Percentiles rank a stretch among this genome's conserved stretches.
Evolutionary conservation across 2,888 invertebrate genomes (phyloP).

Genomic region (Salpingus planirostris): DNA sequence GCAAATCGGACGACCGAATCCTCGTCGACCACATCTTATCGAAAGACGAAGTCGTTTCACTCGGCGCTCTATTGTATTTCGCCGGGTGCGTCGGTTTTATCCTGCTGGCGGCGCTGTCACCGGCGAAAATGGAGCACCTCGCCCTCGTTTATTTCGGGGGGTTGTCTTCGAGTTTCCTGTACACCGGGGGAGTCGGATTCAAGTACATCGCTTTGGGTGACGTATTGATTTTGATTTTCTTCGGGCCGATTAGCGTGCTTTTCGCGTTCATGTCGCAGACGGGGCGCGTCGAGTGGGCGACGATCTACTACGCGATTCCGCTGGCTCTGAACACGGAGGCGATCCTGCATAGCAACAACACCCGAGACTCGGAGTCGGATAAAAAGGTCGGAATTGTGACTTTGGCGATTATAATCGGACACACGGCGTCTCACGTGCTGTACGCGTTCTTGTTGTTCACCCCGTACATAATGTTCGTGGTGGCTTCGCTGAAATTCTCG

Average conservation of each 20-base stretch:
- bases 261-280: slow-evolving; percentile 92
- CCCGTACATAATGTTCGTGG: slow-evolving; percentile 84
- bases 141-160: slow-evolving; percentile 94
- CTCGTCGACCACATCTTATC: slow-evolving; percentile 86
- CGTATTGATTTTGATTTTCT: slow-evolving; percentile 82
- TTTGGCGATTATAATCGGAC: slow-evolving; percentile 86
- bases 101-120: slow-evolving; percentile 52
- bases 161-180: slow-evolving; percentile 89
- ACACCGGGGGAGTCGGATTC: slow-evolving; percentile 91
- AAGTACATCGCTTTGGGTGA: slow-evolving; percentile 95
- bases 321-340: slow-evolving; percentile 91
- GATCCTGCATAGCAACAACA: slow-evolving; percentile 91
- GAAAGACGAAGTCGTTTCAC: slow-evolving; percentile 65
- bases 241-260: slow-evolving; percentile 88
- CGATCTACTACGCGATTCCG: slow-evolving; percentile 89
- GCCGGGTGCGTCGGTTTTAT: slow-evolving; percentile 60
- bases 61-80: slow-evolving; percentile 82
- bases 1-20: slow-evolving; percentile 88
- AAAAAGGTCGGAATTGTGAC: slow-evolving; percentile 87
- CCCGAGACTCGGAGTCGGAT: slow-evolving; percentile 83
- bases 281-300: slow-evolving; percentile 81
- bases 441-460: slow-evolving; percentile 84
- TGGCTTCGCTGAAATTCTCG: slow-evolving; percentile 75
- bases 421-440: slow-evolving; percentile 81
- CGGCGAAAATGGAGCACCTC: slow-evolving; percentile 89